These are phyloP conservation scores for Pollimyrus isidori DNA, from an alignment of 2,113 vertebrate species.

Conservation along the genomic window DNA sequence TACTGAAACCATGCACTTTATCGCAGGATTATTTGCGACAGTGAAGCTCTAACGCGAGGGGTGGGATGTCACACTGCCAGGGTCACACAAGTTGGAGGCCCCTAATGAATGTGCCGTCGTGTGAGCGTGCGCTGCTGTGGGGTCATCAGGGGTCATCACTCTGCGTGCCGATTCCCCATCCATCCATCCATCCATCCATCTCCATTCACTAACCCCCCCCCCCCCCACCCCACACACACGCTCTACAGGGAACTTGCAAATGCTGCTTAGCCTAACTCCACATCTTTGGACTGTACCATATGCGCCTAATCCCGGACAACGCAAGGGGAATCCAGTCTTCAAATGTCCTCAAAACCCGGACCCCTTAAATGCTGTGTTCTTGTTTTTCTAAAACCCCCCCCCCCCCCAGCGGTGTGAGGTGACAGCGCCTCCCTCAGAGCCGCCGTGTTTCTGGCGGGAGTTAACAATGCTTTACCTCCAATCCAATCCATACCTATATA, in stretches of 20 bases:
- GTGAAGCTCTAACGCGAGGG: not conserved
- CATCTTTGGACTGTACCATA: not conserved
- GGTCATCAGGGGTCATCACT: not conserved
- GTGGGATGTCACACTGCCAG: not conserved
- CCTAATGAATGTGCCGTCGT: not conserved
- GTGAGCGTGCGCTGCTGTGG: not conserved
- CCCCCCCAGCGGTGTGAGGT: not conserved
- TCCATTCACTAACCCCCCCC: not conserved
- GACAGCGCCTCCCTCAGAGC: not conserved
- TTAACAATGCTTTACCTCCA: not conserved
- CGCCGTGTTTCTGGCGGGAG: not conserved
- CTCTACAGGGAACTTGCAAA: not conserved
- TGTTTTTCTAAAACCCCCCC: no score
- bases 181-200: not conserved
- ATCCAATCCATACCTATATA: not conserved
- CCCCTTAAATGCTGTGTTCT: no score
- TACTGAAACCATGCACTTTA: not conserved
- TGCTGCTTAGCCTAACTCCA: not conserved
- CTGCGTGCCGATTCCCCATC: not conserved
- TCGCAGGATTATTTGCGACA: not conserved
- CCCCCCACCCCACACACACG: no score
- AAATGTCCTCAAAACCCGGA: not conserved
- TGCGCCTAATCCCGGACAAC: not conserved
- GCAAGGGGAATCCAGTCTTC: not conserved
- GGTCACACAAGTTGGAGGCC: not conserved